These are phyloP conservation scores for Corydoras sp. DNA, from an alignment of 2,113 vertebrate species.

Conservation along the genomic window DNA sequence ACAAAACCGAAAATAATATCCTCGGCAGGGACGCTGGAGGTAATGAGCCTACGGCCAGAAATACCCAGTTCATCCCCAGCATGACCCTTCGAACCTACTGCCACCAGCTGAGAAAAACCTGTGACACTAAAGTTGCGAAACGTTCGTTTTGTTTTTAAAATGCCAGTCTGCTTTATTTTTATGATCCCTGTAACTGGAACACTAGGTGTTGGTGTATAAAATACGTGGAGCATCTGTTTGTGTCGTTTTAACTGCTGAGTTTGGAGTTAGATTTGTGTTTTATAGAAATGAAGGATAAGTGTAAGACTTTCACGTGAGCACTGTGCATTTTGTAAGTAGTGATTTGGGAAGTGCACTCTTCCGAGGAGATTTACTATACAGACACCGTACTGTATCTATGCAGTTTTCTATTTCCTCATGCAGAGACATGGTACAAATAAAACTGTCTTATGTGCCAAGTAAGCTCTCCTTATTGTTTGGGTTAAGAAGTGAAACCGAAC, in stretches of 20 bases:
- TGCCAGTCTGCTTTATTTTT: conserved; percentile 53
- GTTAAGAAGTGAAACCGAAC: too few species aligned
- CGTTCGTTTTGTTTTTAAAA: conserved; percentile 43
- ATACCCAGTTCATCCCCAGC: conserved; percentile 38
- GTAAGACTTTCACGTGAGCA: conserved; percentile 12
- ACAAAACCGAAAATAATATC: conserved; percentile 18
- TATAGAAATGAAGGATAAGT: conserved; percentile 22
- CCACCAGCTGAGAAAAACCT: conserved; percentile 1
- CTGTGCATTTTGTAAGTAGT: conserved; percentile 10
- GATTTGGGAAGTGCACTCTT: conserved; percentile 44
- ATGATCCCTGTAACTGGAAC: conserved; percentile 44
- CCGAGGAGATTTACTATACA: conserved; percentile 45
- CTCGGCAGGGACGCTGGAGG: conserved; percentile 43
- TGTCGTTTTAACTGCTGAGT: conserved; percentile 30
- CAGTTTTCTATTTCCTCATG: conserved; percentile 55
- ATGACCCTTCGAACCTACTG: conserved; percentile 54
- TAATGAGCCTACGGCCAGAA: conserved; percentile 40
- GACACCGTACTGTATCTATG: conserved; percentile 49
- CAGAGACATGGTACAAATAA: conserved; percentile 28
- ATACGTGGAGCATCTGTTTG: conserved; percentile 26
- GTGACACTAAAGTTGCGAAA: background rate
- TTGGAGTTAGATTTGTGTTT: conserved; percentile 25
- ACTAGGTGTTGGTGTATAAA: conserved; percentile 37
- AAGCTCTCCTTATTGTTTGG: conserved; percentile 38
- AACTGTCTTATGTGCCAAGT: conserved; percentile 55